phyloP scores from a whole-genome alignment of 2,113 vertebrate species.

The Eublepharis macularius region DNA sequence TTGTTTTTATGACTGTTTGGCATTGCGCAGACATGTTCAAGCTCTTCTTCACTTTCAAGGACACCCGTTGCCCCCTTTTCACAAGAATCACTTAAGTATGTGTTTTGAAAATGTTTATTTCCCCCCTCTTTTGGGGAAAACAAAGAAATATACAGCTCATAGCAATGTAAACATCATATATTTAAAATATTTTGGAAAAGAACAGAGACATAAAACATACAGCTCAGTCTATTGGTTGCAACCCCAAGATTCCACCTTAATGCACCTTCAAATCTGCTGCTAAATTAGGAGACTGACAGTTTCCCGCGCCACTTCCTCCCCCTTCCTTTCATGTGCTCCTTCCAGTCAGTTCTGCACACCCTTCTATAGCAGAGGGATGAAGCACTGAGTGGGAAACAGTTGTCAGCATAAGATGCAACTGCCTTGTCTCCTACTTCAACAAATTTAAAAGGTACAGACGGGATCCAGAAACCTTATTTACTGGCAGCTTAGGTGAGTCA shows the following conservation, averaged over 20 bases:
- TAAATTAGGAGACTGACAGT: neutral
- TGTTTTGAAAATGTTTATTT: neutral
- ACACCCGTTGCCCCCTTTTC: neutral
- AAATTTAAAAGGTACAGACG: neutral
- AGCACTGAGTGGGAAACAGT: neutral
- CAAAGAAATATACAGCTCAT: neutral
- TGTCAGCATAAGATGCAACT: too few relatives aligned
- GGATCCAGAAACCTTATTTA: neutral
- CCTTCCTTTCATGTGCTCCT: too few relatives aligned
- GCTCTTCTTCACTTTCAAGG: neutral
- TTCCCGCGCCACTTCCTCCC: neutral
- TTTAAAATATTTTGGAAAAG: neutral
- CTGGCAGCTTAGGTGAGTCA: neutral
- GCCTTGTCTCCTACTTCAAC: neutral
- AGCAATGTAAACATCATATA: neutral
- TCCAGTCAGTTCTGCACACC: neutral
- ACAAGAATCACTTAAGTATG: neutral
- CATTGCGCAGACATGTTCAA: neutral
- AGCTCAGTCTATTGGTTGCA: too few relatives aligned
- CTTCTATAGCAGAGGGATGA: neutral
- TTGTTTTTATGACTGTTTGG: too few relatives aligned
- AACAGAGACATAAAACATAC: neutral
- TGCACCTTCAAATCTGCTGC: too few relatives aligned
- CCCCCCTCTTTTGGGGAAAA: neutral
- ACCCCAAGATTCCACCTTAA: too few relatives aligned